Evolutionary conservation across 2,888 invertebrate species (phyloP).

Genomic region (Hyposoter dolosus): DNA sequence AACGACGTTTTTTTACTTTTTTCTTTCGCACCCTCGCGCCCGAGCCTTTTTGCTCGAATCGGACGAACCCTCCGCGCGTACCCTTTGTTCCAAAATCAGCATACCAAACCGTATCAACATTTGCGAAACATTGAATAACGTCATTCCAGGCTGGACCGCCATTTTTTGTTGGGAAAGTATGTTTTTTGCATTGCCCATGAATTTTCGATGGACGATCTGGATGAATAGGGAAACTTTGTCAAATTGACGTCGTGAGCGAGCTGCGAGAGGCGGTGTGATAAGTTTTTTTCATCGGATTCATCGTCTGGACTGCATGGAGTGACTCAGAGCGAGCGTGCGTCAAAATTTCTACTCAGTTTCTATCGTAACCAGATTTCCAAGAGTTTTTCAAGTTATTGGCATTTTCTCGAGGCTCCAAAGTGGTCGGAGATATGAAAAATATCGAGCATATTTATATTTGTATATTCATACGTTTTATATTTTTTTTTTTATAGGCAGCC

Average conservation of each 20-base stretch:
- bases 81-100: slow-evolving; percentile 33
- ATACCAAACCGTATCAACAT: slow-evolving; percentile 37
- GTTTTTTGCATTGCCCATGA: background rate
- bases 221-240: background rate
- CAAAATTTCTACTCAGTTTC: background rate
- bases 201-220: background rate
- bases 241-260: background rate
- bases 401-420: background rate
- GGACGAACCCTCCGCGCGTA: background rate
- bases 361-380: background rate
- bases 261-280: background rate
- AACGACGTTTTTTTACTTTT: background rate
- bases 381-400: background rate
- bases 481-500: background rate
- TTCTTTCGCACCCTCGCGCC: background rate
- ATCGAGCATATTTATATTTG: slow-evolving; percentile 17
- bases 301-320: background rate
- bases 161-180: background rate
- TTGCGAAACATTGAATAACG: slow-evolving; percentile 28
- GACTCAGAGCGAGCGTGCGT: background rate
- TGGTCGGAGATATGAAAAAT: background rate
- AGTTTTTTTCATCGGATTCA: background rate
- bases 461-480: slow-evolving; percentile 2
- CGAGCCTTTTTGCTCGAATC: slow-evolving; percentile 11
- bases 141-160: background rate